Evolutionary conservation across 2,888 invertebrate species (phyloP), one percentile per base, ranked within the genome.

Genomic region (Meteorus colon): DNA sequence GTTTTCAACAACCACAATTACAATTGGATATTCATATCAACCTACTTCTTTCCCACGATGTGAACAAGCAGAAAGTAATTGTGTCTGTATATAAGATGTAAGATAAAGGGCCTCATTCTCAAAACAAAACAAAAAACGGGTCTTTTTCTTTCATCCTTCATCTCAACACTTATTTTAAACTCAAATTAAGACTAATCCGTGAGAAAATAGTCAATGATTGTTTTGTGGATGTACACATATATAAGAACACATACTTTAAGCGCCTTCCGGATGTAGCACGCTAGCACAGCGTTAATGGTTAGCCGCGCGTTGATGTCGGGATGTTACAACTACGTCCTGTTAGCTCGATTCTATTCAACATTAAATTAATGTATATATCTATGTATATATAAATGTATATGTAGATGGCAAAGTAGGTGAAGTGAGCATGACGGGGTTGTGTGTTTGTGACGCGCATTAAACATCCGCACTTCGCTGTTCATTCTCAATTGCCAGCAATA

Each of bases 401-500:
- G 34, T 34, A 55, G n/a, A 87, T 86, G 84, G 81, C 75, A 79
- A 88, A 87, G 87, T 87, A 86, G 87, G 87, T 84, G 86, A 87
- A 75, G 79, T 83, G 80, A 80, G 80, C 81, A 68, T 79, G 81
- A 73, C 27, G 34, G 66, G 6, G 37, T 65, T 78, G 31, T 78
- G 75, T 79, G 80, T 77, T 80, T 81, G 81, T 77, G 81, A 80
- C 82, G 83, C 82, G 83, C 84, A 85, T 85, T 84, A 86, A 84
- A 86, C 84, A 86, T 86, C 84, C 86, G 55, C 19, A 19, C 55
- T 55, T 8, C 19, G 19, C 55, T n/a, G 82, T 85, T 87, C 69
- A 88, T 87, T 88, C 88, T 87, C 88, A 85, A 87, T 87, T 81
- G 84, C 83, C 76, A 63, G 72, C 78, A 51, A 41, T 41, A 41